phyloP scores from a whole-genome alignment of 2,797 vertebrate species.

The Rhinatrema bivittatum region DNA sequence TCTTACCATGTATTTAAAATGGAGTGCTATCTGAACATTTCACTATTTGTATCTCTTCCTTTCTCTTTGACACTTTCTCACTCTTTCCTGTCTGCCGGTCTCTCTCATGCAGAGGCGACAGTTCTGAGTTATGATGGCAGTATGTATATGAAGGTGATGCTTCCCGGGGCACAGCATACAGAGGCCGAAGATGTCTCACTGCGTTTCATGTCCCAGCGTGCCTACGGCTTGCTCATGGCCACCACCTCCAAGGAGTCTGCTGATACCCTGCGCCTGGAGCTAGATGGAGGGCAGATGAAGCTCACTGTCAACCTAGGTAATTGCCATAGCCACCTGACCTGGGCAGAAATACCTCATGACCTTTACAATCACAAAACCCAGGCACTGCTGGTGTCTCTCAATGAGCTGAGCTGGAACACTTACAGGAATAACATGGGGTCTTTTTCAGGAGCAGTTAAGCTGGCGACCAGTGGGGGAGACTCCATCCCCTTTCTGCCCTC shows the following conservation, averaged over 20 bases:
- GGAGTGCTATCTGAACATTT: too few species aligned
- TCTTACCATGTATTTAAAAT: too few species aligned
- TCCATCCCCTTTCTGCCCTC: not conserved
- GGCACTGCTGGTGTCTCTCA: not conserved
- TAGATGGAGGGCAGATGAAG: constrained; percentile 86
- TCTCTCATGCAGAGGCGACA: constrained; percentile 66
- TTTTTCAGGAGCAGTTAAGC: not conserved
- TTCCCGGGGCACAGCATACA: constrained; percentile 76
- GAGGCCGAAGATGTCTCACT: constrained; percentile 91
- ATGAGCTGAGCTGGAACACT: not conserved
- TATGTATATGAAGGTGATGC: constrained; percentile 90
- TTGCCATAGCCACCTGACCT: not conserved
- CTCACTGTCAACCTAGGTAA: constrained; percentile 96
- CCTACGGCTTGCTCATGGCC: constrained; percentile 88
- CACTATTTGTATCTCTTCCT: constrained; percentile 1
- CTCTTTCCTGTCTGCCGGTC: not conserved
- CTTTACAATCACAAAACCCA: constrained; percentile 8
- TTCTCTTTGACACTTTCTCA: not conserved
- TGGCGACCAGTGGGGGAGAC: not conserved
- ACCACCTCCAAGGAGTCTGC: constrained; percentile 92
- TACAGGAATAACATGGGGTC: not conserved
- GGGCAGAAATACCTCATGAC: too few species aligned
- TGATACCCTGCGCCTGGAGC: constrained; percentile 87
- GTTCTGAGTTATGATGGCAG: constrained; percentile 90
- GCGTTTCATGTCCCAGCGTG: constrained; percentile 91